phyloP scores from a whole-genome alignment of 2,888 invertebrate species.

The Sycophila texana region DNA sequence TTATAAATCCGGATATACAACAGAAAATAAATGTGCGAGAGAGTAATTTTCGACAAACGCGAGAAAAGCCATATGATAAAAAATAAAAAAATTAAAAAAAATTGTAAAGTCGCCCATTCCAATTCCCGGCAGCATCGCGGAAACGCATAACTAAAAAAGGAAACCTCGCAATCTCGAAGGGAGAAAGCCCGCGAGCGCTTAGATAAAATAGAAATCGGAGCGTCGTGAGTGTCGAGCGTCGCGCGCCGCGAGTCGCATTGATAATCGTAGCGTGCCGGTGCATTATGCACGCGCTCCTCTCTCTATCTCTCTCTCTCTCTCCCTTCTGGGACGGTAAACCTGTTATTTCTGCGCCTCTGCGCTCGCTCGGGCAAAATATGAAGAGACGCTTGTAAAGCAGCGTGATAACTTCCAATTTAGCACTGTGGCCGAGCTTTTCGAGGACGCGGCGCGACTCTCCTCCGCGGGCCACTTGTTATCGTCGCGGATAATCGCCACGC shows the following conservation, averaged over 20 bases:
- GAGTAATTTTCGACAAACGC: too few relatives aligned
- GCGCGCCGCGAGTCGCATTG: constrained; percentile 43
- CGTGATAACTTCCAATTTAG: constrained; percentile 51
- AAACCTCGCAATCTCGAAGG: neutral
- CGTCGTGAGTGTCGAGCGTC: constrained; percentile 37
- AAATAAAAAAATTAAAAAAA: too few relatives aligned
- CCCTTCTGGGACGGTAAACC: constrained; percentile 21
- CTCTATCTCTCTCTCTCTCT: too few relatives aligned
- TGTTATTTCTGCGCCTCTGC: constrained; percentile 39
- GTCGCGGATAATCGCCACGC: constrained; percentile 49
- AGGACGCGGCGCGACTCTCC: constrained; percentile 41
- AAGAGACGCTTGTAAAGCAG: constrained; percentile 45
- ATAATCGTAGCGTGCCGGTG: constrained; percentile 32
- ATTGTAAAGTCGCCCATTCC: too few relatives aligned
- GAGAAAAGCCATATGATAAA: too few relatives aligned
- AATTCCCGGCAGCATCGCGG: too few relatives aligned
- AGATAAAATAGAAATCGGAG: neutral
- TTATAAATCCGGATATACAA: too few relatives aligned
- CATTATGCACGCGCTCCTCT: constrained; percentile 2
- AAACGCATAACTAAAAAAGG: neutral
- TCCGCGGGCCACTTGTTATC: constrained; percentile 39
- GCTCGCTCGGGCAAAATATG: constrained; percentile 29
- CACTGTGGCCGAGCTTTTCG: constrained; percentile 42
- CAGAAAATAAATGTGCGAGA: too few relatives aligned
- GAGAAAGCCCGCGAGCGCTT: neutral